These are phyloP conservation scores for Megalops cyprinoides DNA, from an alignment of 2,797 vertebrate genomes.

Conservation along the genomic window DNA sequence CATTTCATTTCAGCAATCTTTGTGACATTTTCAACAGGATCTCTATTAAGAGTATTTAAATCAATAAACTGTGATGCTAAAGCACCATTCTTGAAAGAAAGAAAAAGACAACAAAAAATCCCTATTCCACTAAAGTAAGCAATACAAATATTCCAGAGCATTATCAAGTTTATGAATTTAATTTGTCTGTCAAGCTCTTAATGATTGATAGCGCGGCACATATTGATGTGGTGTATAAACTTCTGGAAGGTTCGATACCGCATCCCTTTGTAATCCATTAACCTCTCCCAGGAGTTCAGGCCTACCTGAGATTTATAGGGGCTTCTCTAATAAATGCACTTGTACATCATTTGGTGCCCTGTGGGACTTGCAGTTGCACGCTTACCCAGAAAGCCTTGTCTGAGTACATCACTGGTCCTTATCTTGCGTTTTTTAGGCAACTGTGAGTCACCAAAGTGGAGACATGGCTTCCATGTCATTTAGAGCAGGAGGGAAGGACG, in stretches of 20 bases:
- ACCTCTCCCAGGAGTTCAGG: conserved; percentile 84
- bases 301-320: conserved; percentile 83
- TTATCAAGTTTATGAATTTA: conserved; percentile 79
- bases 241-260: conserved; percentile 79
- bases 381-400: conserved; percentile 65
- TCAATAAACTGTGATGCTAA: conserved; percentile 55
- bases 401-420: conserved; percentile 56
- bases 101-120: conserved; percentile 24
- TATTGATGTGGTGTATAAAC: conserved; percentile 86
- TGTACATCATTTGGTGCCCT: conserved; percentile 84
- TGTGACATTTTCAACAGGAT: conserved; percentile 45
- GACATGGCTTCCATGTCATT: conserved; percentile 11
- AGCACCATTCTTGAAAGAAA: conserved; percentile 51
- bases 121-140: conserved; percentile 51
- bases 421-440: conserved; percentile 52
- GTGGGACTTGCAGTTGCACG: conserved; percentile 71
- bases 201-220: conserved; percentile 80
- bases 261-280: conserved; percentile 88
- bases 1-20: conserved; percentile 40
- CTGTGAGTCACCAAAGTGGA: conserved; percentile 25
- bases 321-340: conserved; percentile 82
- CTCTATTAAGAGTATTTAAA: conserved; percentile 45
- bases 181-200: conserved; percentile 76
- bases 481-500: background rate
- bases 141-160: conserved; percentile 67